Evolutionary conservation across 1,140 invertebrate genomes (phyloP).

Genomic region (Drosophila arawakana): DNA sequence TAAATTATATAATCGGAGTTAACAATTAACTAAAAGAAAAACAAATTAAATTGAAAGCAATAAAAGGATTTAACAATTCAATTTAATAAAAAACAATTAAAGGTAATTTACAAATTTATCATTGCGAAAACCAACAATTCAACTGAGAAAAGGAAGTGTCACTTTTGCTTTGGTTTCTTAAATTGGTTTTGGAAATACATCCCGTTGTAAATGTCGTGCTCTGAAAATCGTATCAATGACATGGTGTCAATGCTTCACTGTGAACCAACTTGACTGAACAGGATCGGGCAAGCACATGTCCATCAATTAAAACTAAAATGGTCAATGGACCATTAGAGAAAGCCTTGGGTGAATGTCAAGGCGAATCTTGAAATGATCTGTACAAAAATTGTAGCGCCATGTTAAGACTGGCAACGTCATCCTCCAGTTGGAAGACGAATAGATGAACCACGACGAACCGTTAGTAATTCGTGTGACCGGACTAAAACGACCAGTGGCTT

Average conservation of each 20-base stretch:
- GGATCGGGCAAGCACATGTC: conserved; percentile 67
- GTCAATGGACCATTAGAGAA: conserved; percentile 77
- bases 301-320: conserved; percentile 79
- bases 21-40: conserved; percentile 9
- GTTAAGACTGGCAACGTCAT: conserved; percentile 57
- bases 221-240: conserved; percentile 54
- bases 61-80: conserved; percentile 30
- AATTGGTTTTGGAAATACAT: conserved; percentile 1
- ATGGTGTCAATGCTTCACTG: conserved; percentile 67
- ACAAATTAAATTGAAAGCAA: conserved; percentile 20
- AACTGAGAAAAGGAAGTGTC: conserved; percentile 8
- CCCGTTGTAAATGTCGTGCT: conserved; percentile 25
- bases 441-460: conserved; percentile 56
- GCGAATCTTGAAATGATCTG: conserved; percentile 38
- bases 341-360: conserved; percentile 74
- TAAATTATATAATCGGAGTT: conserved; percentile 31
- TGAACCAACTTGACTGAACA: conserved; percentile 43
- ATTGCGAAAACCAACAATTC: conserved; percentile 17
- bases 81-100: conserved; percentile 4
- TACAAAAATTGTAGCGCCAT: conserved; percentile 27
- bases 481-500: conserved; percentile 31
- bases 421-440: conserved; percentile 66
- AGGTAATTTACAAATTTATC: conserved; percentile 36
- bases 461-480: conserved; percentile 76
- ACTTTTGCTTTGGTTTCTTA: neutral